A percentile compares a stretch with the other conserved stretches of the same genome.
Evolutionary conservation across 2,797 vertebrate species (phyloP).

Genomic region (Chelon auratus): DNA sequence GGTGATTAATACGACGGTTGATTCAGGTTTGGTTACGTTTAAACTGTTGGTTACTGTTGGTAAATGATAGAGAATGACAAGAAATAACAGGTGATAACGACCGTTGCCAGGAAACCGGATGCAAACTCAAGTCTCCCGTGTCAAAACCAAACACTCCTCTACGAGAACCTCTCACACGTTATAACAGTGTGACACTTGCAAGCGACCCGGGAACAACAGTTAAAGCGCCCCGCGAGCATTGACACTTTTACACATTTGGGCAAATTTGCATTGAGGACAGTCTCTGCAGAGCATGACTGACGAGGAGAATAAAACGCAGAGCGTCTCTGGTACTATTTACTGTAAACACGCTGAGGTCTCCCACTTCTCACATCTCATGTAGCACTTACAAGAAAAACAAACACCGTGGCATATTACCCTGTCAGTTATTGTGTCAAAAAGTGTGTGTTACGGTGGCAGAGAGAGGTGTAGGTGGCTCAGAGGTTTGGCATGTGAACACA

Average conservation of each 20-base stretch:
- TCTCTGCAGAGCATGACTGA: background rate
- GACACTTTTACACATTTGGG: too few relatives aligned
- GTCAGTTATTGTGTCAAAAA: conserved; percentile 15
- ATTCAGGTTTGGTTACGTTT: background rate
- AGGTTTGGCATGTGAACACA: conserved; percentile 35
- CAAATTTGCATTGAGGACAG: too few relatives aligned
- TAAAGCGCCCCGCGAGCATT: too few relatives aligned
- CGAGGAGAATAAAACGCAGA: background rate
- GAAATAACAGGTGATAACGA: background rate
- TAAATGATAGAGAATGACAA: background rate
- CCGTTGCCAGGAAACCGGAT: background rate
- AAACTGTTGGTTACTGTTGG: background rate
- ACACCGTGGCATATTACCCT: conserved; percentile 12
- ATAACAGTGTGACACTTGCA: too few relatives aligned
- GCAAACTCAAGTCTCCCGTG: background rate
- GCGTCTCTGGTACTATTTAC: conserved; percentile 13
- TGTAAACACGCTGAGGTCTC: conserved; percentile 22
- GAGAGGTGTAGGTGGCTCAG: conserved; percentile 31
- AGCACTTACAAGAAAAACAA: conserved; percentile 21
- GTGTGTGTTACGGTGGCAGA: background rate
- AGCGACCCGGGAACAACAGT: too few relatives aligned
- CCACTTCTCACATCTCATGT: conserved; percentile 7
- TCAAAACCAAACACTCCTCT: background rate
- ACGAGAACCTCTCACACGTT: too few relatives aligned
- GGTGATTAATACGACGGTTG: background rate